Evolutionary conservation across 2,797 vertebrate species (phyloP).

Genomic region (Chaenodraco wilsoni): DNA sequence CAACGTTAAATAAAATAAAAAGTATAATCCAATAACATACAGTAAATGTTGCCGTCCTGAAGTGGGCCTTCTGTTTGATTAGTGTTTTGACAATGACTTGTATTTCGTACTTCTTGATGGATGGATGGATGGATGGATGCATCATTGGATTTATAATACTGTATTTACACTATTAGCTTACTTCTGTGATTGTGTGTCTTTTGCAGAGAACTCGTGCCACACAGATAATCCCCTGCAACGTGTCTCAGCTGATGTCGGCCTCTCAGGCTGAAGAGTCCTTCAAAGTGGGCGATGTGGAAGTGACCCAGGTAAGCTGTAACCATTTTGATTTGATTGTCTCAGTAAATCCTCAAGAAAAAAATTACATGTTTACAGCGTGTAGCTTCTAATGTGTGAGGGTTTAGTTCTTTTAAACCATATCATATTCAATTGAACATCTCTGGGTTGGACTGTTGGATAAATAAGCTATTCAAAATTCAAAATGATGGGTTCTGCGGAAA

Average conservation of each 20-base stretch:
- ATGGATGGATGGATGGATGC: no score
- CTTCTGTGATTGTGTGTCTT: conserved; percentile 23
- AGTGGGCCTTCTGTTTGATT: no score
- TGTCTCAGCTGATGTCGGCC: conserved; percentile 94
- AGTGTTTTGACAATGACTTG: no score
- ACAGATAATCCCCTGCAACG: conserved; percentile 95
- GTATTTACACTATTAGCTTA: not conserved
- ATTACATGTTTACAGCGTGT: not conserved
- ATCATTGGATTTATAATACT: not conserved
- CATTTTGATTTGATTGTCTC: not conserved
- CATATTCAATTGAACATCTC: no score
- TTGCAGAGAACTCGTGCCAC: conserved; percentile 88
- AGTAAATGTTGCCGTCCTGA: no score
- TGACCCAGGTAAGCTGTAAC: conserved; percentile 87
- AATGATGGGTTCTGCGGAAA: not conserved
- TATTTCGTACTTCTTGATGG: no score
- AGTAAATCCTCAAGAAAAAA: no score
- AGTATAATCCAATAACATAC: no score
- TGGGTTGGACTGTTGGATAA: not conserved
- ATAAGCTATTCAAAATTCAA: not conserved
- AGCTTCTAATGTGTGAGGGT: no score
- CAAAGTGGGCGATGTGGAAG: conserved; percentile 90
- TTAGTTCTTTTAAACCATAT: no score
- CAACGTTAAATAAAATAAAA: no score
- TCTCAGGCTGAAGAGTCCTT: conserved; percentile 90